Evolutionary conservation across 2,113 vertebrate species (phyloP), one percentile per base, ranked within the genome.

Genomic region (Apistogramma diplotaenia): DNA sequence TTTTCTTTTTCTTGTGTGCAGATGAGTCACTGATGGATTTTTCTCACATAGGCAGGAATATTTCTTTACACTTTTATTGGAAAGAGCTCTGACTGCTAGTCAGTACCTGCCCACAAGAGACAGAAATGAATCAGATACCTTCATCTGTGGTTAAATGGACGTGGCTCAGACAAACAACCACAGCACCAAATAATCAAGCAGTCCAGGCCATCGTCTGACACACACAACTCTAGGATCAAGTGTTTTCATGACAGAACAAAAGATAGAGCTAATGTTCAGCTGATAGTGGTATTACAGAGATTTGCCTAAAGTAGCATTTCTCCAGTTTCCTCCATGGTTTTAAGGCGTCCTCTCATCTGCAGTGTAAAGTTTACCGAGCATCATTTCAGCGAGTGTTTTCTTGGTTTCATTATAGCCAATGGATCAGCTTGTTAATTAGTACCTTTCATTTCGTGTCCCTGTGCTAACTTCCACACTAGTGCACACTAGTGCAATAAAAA

Each of bases 101-200:
- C 53, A 35, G 46, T 76, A 84, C 74, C 87, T 85, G 71, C 67
- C 77, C 82, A 83, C 84, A 77, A 61, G 40, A 86, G 80, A 70
- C 46, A 49, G 33, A 58, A 71, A 86, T 77, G 73, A 90, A 85
- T 87, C 85, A 76, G 82, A 70, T 35, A 55, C 54, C 71, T 82
- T 70, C 11, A 59, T 87, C 74, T 77, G 58, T 57, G 35, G 82
- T 75, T 70, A 65, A 77, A 75, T 65, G 62, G 65, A 88, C 10
- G 21, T 9, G 31, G 37, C 43, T 80, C 65, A 79, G 43, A 58
- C 40, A 83, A 76, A 83, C 76, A 16, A 49, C 46, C 80, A 56
- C 77, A 82, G 76, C 72, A 74, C 55, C 74, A 72, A 80, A 78
- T 82, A 62, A 76, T 77, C 56, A 31, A 59, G 74, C 55, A 49